These are phyloP conservation scores for Tenthredo amoena DNA, from an alignment of 2,888 invertebrate genomes.

Conservation along the genomic window DNA sequence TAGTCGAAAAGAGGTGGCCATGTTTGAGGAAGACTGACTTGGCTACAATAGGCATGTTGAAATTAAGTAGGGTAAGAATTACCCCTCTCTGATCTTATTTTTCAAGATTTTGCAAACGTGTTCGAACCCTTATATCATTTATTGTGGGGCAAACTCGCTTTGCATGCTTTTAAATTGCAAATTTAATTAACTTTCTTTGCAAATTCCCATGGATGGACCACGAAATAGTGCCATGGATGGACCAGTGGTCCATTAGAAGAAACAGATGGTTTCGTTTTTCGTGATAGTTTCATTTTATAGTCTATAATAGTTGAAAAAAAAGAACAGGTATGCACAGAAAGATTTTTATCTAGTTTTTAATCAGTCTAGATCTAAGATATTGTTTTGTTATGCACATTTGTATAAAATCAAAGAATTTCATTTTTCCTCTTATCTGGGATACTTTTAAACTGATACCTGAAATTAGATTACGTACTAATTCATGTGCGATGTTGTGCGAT, in stretches of 20 bases:
- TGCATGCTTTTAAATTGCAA: background rate
- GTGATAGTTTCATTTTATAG: too few species aligned
- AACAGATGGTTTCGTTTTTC: too few species aligned
- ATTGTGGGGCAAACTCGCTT: background rate
- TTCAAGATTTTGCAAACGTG: constrained; percentile 3
- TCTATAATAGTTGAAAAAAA: too few species aligned
- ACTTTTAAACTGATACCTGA: too few species aligned
- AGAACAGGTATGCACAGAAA: too few species aligned
- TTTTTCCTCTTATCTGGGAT: too few species aligned
- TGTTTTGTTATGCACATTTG: too few species aligned
- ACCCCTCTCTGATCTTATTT: background rate
- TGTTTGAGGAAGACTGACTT: background rate
- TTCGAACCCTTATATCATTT: background rate
- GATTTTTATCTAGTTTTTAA: too few species aligned
- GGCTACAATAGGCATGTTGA: background rate
- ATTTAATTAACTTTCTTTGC: background rate
- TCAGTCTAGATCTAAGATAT: too few species aligned
- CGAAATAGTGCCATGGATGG: background rate
- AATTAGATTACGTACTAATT: too few species aligned
- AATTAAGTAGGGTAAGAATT: background rate
- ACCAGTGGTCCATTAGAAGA: background rate
- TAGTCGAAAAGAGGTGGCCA: background rate
- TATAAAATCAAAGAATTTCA: too few species aligned
- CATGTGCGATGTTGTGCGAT: too few species aligned
- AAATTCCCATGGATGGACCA: constrained; percentile 20